phyloP scores from a whole-genome alignment of 2,113 vertebrate species.

The Aptenodytes patagonicus region DNA sequence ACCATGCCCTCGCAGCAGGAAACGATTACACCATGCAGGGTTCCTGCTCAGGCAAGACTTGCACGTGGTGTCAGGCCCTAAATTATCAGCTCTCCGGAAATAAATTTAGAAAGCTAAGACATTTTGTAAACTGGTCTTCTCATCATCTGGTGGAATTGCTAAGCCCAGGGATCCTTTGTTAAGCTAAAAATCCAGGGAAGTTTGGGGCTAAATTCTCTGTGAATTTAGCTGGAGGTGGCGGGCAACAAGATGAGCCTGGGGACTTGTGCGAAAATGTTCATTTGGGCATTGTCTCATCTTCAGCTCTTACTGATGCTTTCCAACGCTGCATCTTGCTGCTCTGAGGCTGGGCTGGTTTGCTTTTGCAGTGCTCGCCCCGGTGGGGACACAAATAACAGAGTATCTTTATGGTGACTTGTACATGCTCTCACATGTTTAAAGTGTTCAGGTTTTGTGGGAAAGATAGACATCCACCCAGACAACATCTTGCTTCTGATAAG shows the following conservation, averaged over 20 bases:
- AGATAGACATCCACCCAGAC: neutral
- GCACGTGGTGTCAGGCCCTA: neutral
- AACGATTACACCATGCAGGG: neutral
- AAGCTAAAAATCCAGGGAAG: neutral
- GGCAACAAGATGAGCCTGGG: neutral
- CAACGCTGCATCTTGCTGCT: neutral
- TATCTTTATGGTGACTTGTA: neutral
- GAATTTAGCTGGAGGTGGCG: neutral
- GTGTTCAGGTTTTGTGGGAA: neutral
- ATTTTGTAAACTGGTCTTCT: neutral
- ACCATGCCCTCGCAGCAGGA: neutral
- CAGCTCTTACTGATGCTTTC: neutral
- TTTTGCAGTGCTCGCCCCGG: neutral
- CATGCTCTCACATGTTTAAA: neutral
- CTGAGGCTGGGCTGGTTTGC: neutral
- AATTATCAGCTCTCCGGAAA: slow-evolving; percentile 19
- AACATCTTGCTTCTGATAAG: neutral
- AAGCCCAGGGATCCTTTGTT: neutral
- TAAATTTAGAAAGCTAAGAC: neutral
- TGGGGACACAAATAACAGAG: neutral
- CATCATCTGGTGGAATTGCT: neutral
- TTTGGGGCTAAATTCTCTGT: neutral
- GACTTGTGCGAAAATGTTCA: neutral
- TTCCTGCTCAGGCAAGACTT: slow-evolving; percentile 20
- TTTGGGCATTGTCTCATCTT: neutral